Base-by-base conservation (phyloP, 2,113 vertebrate genomes). In the human region DNA sequence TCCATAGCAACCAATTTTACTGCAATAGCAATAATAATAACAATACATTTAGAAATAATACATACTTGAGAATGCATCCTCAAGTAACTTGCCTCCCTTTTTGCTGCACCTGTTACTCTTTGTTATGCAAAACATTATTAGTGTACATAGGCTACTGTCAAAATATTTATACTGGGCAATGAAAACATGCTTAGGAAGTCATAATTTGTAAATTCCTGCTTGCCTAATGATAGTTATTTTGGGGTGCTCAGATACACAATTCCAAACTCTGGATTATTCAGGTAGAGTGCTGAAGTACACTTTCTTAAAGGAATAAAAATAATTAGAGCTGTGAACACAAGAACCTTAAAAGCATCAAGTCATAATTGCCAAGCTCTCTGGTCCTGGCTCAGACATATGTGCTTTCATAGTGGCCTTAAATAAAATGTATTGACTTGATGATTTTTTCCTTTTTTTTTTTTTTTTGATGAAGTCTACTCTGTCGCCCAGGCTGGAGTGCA, bases 81-180 rank as follows among this genome's bases (percentile, higher is more conserved):
- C 87, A 52, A 68, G 23, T 3, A 90, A 72, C 3, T 80, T 25
- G 13, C 72, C 87, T 92, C 38, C 64, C 35, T 81, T 83, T 68
- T 95, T 9, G 4, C 32, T 70, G 68, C 80, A 83, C 88, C 94
- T 97, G 94, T 92, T 70, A 79, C 22, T 94, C 2, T 68, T 89
- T 96, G 59, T 97, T 88, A 97, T 97, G 52, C 6, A 97, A 97
- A 97, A 45, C 61, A 8, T 80, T 81, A 50, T 43, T 68, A 61
- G 23, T 95, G 83, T 22, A 52, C 14, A 79, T 59, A 84, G 50
- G 14, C 23, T 70, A 78, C 76, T 97, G 23, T 96, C 97, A 97
- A 80, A 97, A 96, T 66, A 96, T 97, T 97, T 90, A 75, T 17
- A 30, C 61, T 35, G 0, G 32, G 64, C 55, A 94, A 90, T 68